These are phyloP conservation scores for Torymus auratus DNA, from an alignment of 2,888 invertebrate genomes.

Conservation along the genomic window DNA sequence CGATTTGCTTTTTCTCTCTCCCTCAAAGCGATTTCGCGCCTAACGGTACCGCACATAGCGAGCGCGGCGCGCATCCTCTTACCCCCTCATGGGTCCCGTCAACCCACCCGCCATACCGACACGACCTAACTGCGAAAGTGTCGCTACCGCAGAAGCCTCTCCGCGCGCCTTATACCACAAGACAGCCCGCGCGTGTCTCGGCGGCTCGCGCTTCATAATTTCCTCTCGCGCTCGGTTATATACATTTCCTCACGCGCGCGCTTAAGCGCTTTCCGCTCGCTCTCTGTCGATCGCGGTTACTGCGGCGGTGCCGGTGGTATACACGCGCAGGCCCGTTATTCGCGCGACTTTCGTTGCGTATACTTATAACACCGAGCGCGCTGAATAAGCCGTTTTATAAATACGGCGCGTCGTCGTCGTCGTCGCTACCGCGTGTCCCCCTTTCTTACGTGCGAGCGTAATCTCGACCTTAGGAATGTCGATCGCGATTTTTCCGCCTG, in stretches of 20 bases:
- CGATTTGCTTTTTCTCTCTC: too few species aligned
- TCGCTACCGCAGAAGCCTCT: slow-evolving; percentile 11
- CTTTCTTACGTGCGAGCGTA: slow-evolving; percentile 7
- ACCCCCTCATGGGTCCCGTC: too few species aligned
- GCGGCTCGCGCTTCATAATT: too few species aligned
- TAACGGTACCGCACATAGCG: too few species aligned
- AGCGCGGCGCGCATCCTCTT: too few species aligned
- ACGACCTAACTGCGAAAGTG: neutral
- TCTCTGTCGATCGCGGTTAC: slow-evolving; percentile 3
- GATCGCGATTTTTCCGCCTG: slow-evolving; percentile 39
- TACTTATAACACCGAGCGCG: neutral
- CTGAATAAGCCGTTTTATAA: slow-evolving; percentile 52
- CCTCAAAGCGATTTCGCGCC: too few species aligned
- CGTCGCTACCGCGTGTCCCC: slow-evolving; percentile 5
- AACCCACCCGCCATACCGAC: neutral
- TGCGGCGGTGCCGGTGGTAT: too few species aligned
- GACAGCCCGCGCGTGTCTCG: too few species aligned
- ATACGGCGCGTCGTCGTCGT: slow-evolving; percentile 30
- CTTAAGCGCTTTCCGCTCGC: too few species aligned
- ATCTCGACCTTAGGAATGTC: slow-evolving; percentile 40
- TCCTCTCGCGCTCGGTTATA: too few species aligned
- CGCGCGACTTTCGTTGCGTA: slow-evolving; percentile 51
- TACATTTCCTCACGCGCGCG: too few species aligned
- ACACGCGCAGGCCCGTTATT: slow-evolving; percentile 42
- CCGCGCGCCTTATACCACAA: neutral